These are phyloP conservation scores for Nomada flava DNA, from an alignment of 2,888 invertebrate genomes.

Conservation along the genomic window DNA sequence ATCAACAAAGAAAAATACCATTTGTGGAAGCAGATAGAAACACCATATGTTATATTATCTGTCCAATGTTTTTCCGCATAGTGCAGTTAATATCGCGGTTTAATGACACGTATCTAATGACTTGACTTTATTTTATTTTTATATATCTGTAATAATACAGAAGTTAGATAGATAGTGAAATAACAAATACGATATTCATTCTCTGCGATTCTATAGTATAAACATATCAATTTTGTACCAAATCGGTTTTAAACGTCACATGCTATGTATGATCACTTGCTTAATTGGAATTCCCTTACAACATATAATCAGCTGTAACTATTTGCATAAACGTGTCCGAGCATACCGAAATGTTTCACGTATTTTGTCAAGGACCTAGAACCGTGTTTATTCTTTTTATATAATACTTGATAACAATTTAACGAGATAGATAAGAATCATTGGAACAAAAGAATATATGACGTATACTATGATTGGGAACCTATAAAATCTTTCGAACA, in stretches of 20 bases:
- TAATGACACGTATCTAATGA: not conserved
- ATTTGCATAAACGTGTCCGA: not conserved
- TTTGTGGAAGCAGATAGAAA: too few species aligned
- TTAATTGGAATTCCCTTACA: too few species aligned
- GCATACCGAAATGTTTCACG: not conserved
- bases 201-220: not conserved
- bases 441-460: too few species aligned
- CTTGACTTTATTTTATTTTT: not conserved
- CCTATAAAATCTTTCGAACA: too few species aligned
- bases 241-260: too few species aligned
- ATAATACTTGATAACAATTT: not conserved
- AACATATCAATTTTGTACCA: not conserved
- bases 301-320: not conserved
- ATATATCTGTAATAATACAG: not conserved
- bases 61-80: too few species aligned
- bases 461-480: too few species aligned
- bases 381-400: not conserved
- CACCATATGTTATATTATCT: too few species aligned
- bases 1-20: too few species aligned
- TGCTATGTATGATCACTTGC: too few species aligned
- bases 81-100: too few species aligned
- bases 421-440: not conserved
- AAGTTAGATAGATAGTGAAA: not conserved
- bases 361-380: not conserved
- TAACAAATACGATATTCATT: not conserved